A percentile compares a stretch with the other conserved stretches of the same genome.
Conservation (phyloP, 64 coral and sea anemone species). For the Porites australiensis region DNA sequence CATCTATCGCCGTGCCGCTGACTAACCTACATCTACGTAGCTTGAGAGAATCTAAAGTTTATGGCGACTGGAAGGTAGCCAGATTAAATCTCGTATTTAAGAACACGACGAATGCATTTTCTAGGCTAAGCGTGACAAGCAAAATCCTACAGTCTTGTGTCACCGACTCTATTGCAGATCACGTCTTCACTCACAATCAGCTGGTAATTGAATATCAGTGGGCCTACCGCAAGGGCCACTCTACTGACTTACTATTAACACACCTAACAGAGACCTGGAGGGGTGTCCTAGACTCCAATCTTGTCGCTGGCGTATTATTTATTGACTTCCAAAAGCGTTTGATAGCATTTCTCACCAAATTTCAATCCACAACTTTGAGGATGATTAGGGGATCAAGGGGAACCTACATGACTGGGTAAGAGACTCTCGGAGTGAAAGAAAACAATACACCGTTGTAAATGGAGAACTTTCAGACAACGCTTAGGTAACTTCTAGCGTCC, state of each 20-base stretch:
- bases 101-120: conserved; percentile 18
- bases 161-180: not conserved
- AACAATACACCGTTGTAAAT: too few species aligned
- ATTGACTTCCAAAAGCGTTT: too few species aligned
- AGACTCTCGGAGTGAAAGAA: too few species aligned
- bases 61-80: conserved; percentile 39
- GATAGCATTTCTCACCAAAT: too few species aligned
- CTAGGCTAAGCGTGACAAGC: conserved; percentile 37
- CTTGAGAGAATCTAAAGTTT: conserved; percentile 20
- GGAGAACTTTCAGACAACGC: too few species aligned
- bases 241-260: too few species aligned
- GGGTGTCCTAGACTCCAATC: not conserved
- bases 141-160: conserved; percentile 41
- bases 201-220: not conserved
- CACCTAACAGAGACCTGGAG: not conserved
- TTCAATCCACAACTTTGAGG: too few species aligned
- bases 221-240: not conserved
- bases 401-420: too few species aligned
- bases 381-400: too few species aligned
- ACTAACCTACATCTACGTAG: conserved; percentile 6
- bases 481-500: too few species aligned
- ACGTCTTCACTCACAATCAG: conserved; percentile 14
- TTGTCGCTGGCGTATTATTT: not conserved
- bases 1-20: not conserved
- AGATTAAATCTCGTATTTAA: conserved; percentile 36